Percentiles rank a stretch among this genome's conserved stretches.
phyloP scores from a whole-genome alignment of 2,113 vertebrate genomes.

The Rhinopomastus cyanomelas region DNA sequence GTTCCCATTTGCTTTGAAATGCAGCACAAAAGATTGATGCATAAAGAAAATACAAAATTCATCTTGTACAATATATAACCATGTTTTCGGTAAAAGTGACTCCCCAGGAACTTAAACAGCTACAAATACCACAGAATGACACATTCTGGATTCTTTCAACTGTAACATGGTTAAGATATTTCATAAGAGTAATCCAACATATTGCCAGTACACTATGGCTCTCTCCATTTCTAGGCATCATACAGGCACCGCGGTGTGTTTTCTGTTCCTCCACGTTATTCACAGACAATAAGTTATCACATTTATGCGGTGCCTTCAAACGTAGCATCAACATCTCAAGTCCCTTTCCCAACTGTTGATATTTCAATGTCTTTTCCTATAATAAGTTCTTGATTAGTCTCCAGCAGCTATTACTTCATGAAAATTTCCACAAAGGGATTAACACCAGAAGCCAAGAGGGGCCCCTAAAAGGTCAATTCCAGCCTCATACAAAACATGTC shows the following conservation, averaged over 20 bases:
- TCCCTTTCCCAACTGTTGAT: no score
- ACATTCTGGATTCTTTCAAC: background rate
- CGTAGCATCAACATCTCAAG: background rate
- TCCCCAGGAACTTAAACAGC: background rate
- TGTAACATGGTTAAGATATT: background rate
- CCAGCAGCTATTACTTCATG: no score
- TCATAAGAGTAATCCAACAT: background rate
- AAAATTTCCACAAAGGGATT: no score
- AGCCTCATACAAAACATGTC: no score
- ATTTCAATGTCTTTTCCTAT: no score
- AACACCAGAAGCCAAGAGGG: no score
- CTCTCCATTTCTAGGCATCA: background rate
- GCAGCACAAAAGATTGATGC: background rate
- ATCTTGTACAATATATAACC: background rate
- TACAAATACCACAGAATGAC: background rate
- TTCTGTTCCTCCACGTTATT: background rate
- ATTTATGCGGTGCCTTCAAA: background rate
- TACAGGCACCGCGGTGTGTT: background rate
- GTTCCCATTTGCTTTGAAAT: constrained; percentile 25
- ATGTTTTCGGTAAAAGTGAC: background rate
- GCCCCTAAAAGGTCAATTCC: no score
- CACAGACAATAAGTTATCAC: background rate
- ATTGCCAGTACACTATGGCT: background rate
- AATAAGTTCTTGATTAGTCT: no score
- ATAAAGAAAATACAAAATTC: background rate